Conservation (phyloP, 2,888 invertebrate species). For the Ischnura elegans region DNA sequence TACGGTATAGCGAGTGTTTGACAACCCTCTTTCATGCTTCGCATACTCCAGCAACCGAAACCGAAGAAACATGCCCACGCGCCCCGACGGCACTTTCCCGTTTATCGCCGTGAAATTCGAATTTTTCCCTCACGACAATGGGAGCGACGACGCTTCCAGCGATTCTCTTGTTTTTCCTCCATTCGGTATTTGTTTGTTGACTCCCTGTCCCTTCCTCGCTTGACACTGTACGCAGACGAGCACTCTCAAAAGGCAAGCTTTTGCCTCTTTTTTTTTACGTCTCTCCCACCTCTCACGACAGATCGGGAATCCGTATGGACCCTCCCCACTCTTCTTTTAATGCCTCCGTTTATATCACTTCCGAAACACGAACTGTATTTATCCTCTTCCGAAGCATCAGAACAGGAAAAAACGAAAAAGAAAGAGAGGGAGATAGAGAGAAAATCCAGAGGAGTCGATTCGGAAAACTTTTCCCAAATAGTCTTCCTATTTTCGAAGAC, state of each 20-base stretch:
- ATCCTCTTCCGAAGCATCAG: background rate
- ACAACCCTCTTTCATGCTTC: background rate
- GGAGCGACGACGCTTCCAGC: background rate
- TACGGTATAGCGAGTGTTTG: background rate
- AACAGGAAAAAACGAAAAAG: background rate
- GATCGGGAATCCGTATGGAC: background rate
- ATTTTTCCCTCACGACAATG: background rate
- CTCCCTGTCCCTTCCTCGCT: background rate
- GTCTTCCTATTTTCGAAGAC: background rate
- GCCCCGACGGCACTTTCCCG: background rate
- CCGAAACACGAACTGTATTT: background rate
- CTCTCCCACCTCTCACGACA: background rate
- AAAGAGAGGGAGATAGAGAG: background rate
- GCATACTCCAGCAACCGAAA: background rate
- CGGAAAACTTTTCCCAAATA: background rate
- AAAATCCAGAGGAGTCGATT: background rate
- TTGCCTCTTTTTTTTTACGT: background rate
- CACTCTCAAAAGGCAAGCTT: background rate
- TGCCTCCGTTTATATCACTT: background rate
- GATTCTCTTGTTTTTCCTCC: background rate
- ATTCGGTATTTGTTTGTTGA: background rate
- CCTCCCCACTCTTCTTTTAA: background rate
- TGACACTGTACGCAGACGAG: background rate
- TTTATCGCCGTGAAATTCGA: constrained; percentile 3
- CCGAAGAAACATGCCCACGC: background rate